These are phyloP conservation scores for Thera obeliscata DNA, from an alignment of 2,888 invertebrate species.

Conservation along the genomic window DNA sequence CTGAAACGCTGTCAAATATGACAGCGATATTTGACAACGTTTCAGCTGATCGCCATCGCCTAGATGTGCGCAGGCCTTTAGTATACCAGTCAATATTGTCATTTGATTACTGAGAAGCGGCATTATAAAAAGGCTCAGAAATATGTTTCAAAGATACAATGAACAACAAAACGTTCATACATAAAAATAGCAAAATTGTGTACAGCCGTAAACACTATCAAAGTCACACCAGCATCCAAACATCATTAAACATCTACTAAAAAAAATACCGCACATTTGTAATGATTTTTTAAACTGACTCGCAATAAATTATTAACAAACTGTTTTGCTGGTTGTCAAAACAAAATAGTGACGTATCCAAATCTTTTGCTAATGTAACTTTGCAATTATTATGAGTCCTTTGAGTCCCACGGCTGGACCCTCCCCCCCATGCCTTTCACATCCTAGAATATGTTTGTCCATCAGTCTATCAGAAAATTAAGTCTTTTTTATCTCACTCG, in stretches of 20 bases:
- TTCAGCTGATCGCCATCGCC: no score
- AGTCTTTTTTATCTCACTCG: no score
- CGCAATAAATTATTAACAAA: conserved; percentile 38
- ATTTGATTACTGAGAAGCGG: no score
- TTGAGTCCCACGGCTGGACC: no score
- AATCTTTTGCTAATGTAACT: not conserved
- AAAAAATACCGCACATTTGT: conserved; percentile 36
- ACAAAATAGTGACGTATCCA: conserved; percentile 36
- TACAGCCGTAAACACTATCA: conserved; percentile 41
- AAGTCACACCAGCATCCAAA: conserved; percentile 37
- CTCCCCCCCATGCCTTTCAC: no score
- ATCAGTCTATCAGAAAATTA: no score
- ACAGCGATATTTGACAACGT: no score
- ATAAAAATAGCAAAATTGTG: conserved; percentile 30
- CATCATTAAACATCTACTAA: conserved; percentile 35
- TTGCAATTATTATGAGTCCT: not conserved
- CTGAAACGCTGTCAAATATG: no score
- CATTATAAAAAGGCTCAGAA: no score
- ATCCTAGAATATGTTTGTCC: no score
- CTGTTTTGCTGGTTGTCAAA: conserved; percentile 35
- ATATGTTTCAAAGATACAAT: conserved; percentile 2
- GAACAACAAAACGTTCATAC: conserved; percentile 26
- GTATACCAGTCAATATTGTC: no score
- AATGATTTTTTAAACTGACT: conserved; percentile 30
- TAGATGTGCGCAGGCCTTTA: no score